These are phyloP conservation scores for Heterodera carotae DNA, from an alignment of 1,140 invertebrate species.

Conservation along the genomic window DNA sequence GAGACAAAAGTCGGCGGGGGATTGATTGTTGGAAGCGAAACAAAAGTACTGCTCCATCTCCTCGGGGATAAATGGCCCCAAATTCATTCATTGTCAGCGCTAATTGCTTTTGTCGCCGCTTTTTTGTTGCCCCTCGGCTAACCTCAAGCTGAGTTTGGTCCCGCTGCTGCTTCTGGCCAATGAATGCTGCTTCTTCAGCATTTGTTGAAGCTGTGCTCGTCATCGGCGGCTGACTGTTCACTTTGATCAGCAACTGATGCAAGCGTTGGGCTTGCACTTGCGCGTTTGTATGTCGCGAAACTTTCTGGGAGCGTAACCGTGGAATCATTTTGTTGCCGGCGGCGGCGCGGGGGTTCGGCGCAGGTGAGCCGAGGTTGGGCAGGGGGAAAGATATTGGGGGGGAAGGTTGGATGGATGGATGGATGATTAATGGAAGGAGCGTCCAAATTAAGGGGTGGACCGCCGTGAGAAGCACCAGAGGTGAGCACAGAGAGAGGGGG, in stretches of 20 bases:
- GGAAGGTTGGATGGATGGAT: constrained; percentile 5
- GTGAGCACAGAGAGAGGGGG: no score
- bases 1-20: no score
- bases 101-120: background rate
- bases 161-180: background rate
- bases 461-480: background rate
- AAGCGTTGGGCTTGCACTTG: background rate
- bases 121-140: background rate
- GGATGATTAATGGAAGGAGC: background rate
- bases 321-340: constrained; percentile 32
- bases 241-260: background rate
- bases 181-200: background rate
- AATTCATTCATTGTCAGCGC: no score
- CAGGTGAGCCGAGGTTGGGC: background rate
- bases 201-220: constrained; percentile 11
- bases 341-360: background rate
- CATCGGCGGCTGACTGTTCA: background rate
- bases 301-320: constrained; percentile 33
- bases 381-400: background rate
- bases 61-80: no score
- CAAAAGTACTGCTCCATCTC: no score
- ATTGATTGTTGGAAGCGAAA: no score
- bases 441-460: background rate
- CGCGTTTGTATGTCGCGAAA: background rate
- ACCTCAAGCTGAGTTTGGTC: background rate